Percentiles rank a stretch among this genome's conserved stretches.
These are phyloP conservation scores for Microtus richardsoni DNA, from an alignment of 2,113 vertebrate species.

Conservation along the genomic window DNA sequence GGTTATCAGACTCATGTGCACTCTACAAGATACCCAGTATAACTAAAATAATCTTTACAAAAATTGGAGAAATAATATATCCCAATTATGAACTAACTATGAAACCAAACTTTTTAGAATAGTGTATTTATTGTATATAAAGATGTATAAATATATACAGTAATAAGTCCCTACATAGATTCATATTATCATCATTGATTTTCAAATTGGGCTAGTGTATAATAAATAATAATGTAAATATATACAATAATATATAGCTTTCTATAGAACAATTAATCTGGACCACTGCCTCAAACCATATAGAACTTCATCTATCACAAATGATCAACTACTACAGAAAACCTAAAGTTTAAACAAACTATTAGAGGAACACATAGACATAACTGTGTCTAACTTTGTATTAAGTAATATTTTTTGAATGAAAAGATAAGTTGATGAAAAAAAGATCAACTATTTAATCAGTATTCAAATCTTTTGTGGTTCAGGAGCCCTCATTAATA, in stretches of 20 bases:
- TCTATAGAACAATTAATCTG: background rate
- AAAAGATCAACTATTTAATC: background rate
- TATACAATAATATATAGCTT: background rate
- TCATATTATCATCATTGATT: background rate
- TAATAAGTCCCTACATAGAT: background rate
- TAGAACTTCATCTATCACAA: background rate
- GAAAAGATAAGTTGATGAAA: background rate
- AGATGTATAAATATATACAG: background rate
- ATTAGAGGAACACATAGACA: background rate
- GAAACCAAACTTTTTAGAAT: background rate
- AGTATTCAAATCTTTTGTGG: background rate
- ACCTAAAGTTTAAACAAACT: background rate
- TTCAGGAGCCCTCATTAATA: background rate
- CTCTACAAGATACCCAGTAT: background rate
- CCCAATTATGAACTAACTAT: background rate
- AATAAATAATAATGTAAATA: background rate
- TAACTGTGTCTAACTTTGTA: background rate
- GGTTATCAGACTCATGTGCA: background rate
- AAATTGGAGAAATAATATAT: background rate
- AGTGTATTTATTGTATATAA: background rate
- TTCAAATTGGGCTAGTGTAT: background rate
- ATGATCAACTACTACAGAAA: background rate
- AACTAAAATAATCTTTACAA: background rate
- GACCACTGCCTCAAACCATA: too few species aligned
- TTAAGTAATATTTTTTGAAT: background rate